These are phyloP conservation scores for Trinorchestia longiramus DNA, from an alignment of 1,140 invertebrate species.

Conservation along the genomic window DNA sequence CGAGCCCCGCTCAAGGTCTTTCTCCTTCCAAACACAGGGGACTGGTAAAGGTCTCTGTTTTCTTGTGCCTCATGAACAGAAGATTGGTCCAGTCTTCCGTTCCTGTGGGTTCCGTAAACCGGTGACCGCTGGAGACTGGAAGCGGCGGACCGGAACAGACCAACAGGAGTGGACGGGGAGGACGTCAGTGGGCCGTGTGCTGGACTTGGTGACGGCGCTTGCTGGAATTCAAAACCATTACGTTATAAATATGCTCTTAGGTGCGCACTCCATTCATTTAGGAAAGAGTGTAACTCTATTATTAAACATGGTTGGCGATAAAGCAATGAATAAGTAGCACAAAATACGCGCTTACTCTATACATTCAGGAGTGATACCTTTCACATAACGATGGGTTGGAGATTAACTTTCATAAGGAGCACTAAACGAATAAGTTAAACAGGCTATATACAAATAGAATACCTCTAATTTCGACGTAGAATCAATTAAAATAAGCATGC, in stretches of 20 bases:
- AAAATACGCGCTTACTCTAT: background rate
- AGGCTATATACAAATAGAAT: too few relatives aligned
- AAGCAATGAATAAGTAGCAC: too few relatives aligned
- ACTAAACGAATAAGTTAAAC: too few relatives aligned
- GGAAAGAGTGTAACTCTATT: too few relatives aligned
- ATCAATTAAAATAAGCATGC: too few relatives aligned
- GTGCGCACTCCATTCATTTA: too few relatives aligned
- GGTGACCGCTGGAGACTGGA: background rate
- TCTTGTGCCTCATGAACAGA: background rate
- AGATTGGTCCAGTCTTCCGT: background rate
- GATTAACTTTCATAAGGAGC: too few relatives aligned
- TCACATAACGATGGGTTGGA: too few relatives aligned
- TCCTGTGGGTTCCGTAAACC: background rate
- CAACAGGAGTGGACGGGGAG: slow-evolving; percentile 21
- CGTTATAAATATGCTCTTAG: background rate
- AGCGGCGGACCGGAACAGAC: background rate
- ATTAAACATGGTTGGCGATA: too few relatives aligned
- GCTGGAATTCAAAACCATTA: background rate
- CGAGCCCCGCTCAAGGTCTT: background rate
- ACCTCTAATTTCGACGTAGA: too few relatives aligned
- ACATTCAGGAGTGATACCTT: background rate
- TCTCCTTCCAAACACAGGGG: background rate
- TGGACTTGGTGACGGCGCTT: slow-evolving; percentile 31
- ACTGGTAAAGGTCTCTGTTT: background rate
- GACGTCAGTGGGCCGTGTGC: slow-evolving; percentile 28